A percentile compares a stretch with the other conserved stretches of the same genome.
Evolutionary conservation across 2,113 vertebrate genomes (phyloP).

Genomic region (Oxyura jamaicensis): DNA sequence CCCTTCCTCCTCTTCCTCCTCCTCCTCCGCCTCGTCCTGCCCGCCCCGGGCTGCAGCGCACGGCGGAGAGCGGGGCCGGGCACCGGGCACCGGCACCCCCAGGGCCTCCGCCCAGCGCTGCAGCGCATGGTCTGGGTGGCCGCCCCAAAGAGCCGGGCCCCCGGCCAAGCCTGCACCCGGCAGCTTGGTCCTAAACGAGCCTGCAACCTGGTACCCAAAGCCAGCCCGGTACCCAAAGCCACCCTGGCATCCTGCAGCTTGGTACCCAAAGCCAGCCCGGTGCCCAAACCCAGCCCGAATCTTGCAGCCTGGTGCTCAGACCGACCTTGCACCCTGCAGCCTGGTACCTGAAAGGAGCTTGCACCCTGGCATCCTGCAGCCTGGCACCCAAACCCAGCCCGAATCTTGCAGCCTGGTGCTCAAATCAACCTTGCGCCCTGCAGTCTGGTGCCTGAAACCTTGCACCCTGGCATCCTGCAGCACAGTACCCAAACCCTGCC

Average conservation of each 20-base stretch:
- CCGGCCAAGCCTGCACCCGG: neutral
- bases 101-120: neutral
- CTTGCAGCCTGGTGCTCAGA: neutral
- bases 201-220: neutral
- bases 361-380: neutral
- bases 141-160: neutral
- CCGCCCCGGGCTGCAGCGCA: neutral
- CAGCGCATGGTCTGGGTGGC: neutral
- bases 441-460: neutral
- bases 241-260: neutral
- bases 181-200: neutral
- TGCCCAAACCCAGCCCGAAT: neutral
- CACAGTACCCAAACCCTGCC: neutral
- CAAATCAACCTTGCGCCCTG: accelerated
- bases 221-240: neutral
- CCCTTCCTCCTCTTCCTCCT: neutral
- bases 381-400: neutral
- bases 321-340: neutral
- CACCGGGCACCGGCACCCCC: neutral
- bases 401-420: neutral
- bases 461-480: neutral
- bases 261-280: neutral
- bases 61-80: neutral
- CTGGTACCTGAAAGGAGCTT: neutral
- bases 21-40: too few species aligned